Conservation (phyloP, 2,113 vertebrate genomes). For the Girardinichthys multiradiatus region DNA sequence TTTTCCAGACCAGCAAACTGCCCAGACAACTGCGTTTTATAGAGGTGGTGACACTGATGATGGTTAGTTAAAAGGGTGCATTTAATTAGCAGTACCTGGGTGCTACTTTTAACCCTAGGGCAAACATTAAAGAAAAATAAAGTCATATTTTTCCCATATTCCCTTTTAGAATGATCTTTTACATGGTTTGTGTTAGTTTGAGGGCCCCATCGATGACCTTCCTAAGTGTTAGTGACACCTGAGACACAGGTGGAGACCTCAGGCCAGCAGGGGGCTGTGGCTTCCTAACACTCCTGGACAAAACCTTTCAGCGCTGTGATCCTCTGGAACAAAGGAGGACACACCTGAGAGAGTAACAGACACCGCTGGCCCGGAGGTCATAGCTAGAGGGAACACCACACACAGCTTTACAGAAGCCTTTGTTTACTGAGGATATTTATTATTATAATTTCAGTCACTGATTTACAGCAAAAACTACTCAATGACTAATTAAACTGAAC, state of each 20-base stretch:
- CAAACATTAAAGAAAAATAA: not conserved
- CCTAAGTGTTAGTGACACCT: conserved; percentile 41
- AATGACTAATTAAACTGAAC: conserved; percentile 2
- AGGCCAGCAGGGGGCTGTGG: not conserved
- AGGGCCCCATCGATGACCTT: conserved; percentile 26
- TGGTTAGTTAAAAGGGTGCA: not conserved
- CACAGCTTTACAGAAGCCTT: not conserved
- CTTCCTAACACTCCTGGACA: conserved; percentile 50
- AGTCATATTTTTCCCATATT: not conserved
- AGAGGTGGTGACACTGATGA: not conserved
- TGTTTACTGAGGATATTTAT: not conserved
- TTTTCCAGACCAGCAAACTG: not conserved
- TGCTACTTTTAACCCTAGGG: too few species aligned
- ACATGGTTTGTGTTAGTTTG: not conserved
- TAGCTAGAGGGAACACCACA: conserved; percentile 26
- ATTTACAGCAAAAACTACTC: conserved; percentile 45
- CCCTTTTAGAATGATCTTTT: not conserved
- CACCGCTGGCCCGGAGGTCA: conserved; percentile 46
- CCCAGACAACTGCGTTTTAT: too few species aligned
- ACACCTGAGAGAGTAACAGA: conserved; percentile 66
- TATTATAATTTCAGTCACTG: conserved; percentile 36
- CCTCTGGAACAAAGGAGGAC: conserved; percentile 38
- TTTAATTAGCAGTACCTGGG: not conserved
- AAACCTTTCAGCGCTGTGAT: conserved; percentile 55
- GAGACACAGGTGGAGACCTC: conserved; percentile 44